These are phyloP conservation scores for Idaea biselata DNA, from an alignment of 2,888 invertebrate species.

Conservation along the genomic window DNA sequence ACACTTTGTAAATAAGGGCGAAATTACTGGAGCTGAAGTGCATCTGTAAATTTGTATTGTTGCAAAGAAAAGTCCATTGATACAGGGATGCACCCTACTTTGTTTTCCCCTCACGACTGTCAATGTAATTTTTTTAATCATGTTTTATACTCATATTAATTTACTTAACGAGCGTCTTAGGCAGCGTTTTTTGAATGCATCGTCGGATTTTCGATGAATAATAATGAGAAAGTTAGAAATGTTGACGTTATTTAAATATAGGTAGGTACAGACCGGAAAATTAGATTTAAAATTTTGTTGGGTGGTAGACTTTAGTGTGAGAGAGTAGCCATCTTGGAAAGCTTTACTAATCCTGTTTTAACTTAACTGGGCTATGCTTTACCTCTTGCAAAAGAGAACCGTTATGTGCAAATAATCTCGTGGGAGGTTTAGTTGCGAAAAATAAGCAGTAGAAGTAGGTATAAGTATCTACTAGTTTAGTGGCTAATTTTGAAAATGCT, in stretches of 20 bases:
- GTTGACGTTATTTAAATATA: slow-evolving; percentile 21
- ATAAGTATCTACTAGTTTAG: too few relatives aligned
- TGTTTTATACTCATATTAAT: slow-evolving; percentile 79
- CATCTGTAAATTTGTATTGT: slow-evolving; percentile 29
- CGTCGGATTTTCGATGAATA: slow-evolving; percentile 74
- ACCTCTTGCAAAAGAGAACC: too few relatives aligned
- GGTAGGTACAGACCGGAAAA: slow-evolving; percentile 48
- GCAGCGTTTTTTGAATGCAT: slow-evolving; percentile 57
- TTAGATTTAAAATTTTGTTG: slow-evolving; percentile 33
- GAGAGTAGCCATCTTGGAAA: too few relatives aligned
- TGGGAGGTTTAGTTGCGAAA: too few relatives aligned
- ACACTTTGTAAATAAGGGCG: slow-evolving; percentile 28
- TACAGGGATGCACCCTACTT: slow-evolving; percentile 64
- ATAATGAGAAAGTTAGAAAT: slow-evolving; percentile 30
- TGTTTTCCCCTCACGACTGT: slow-evolving; percentile 53
- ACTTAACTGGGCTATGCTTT: too few relatives aligned
- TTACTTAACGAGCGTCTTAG: slow-evolving; percentile 75
- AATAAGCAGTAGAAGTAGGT: too few relatives aligned
- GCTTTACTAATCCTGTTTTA: too few relatives aligned
- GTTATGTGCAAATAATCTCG: too few relatives aligned
- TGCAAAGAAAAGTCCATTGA: slow-evolving; percentile 64
- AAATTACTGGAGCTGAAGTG: slow-evolving; percentile 6
- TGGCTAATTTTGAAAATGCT: too few relatives aligned
- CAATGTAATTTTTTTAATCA: slow-evolving; percentile 79
- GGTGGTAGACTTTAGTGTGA: too few relatives aligned